Conservation (phyloP, 1,140 invertebrate species). For the Micrasema minimum region DNA sequence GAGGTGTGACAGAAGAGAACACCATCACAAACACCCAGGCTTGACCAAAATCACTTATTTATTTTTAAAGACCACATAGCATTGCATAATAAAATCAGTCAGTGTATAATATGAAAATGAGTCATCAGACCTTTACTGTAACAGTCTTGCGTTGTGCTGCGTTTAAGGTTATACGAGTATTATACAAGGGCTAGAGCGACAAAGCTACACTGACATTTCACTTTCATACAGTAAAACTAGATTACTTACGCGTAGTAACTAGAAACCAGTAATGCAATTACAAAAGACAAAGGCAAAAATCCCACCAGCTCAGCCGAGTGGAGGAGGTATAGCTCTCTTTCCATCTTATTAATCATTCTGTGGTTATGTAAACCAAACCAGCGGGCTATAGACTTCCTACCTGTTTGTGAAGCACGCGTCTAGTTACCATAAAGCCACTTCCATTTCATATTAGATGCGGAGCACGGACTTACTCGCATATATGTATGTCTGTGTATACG, state of each 20-base stretch:
- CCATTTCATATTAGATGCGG: conserved; percentile 11
- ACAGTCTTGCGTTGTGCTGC: too few relatives aligned
- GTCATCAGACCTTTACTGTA: too few relatives aligned
- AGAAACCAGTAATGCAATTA: conserved; percentile 23
- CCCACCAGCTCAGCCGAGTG: not conserved
- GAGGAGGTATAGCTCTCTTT: not conserved
- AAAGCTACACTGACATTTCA: conserved; percentile 6
- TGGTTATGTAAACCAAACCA: conserved; percentile 26
- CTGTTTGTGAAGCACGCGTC: conserved; percentile 19
- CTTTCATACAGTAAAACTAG: not conserved
- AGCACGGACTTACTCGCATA: not conserved
- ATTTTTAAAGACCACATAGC: too few relatives aligned
- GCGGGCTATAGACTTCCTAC: conserved; percentile 4
- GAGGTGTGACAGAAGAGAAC: too few relatives aligned
- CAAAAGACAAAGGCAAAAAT: conserved; percentile 29
- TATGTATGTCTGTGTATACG: too few relatives aligned
- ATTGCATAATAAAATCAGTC: too few relatives aligned
- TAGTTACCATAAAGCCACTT: conserved; percentile 28
- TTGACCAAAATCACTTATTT: too few relatives aligned
- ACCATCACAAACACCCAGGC: too few relatives aligned
- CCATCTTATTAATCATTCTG: conserved; percentile 4
- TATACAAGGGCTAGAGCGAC: not conserved
- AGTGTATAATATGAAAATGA: too few relatives aligned
- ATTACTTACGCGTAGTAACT: conserved; percentile 2
- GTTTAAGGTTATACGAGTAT: too few relatives aligned